phyloP scores from a whole-genome alignment of 2,888 invertebrate species.

The Microctonus aethiopoides region DNA sequence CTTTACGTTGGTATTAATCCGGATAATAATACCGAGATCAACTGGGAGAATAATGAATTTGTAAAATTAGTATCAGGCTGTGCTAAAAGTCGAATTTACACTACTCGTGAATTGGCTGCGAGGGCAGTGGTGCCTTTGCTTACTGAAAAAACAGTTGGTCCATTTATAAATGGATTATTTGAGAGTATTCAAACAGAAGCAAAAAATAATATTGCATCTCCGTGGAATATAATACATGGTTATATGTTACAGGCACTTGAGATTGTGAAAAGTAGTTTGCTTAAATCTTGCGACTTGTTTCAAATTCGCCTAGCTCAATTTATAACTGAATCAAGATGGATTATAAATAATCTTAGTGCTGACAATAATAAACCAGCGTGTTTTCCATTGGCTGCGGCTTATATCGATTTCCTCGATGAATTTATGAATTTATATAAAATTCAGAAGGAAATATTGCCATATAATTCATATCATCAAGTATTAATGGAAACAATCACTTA shows the following conservation, averaged over 20 bases:
- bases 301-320: conserved; percentile 43
- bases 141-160: conserved; percentile 60
- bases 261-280: conserved; percentile 57
- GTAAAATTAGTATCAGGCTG: conserved; percentile 75
- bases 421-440: conserved; percentile 37
- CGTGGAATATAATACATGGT: conserved; percentile 74
- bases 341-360: conserved; percentile 52
- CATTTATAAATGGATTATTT: conserved; percentile 60
- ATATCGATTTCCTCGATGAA: conserved; percentile 48
- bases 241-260: conserved; percentile 69
- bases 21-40: conserved; percentile 75
- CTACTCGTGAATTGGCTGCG: conserved; percentile 80
- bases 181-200: conserved; percentile 45
- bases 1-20: conserved; percentile 78
- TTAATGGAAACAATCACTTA: conserved; percentile 40
- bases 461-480: background rate
- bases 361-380: conserved; percentile 45
- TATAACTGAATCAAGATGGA: conserved; percentile 45
- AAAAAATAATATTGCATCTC: conserved; percentile 46
- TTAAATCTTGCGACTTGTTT: conserved; percentile 37
- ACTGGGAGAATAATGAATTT: conserved; percentile 75
- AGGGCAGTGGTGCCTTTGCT: conserved; percentile 76
- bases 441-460: background rate
- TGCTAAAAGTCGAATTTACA: conserved; percentile 74
- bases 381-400: conserved; percentile 56